Evolutionary conservation across 1,140 invertebrate species (phyloP), one percentile per base, ranked within the genome.

Genomic region (Pissodes strobi): DNA sequence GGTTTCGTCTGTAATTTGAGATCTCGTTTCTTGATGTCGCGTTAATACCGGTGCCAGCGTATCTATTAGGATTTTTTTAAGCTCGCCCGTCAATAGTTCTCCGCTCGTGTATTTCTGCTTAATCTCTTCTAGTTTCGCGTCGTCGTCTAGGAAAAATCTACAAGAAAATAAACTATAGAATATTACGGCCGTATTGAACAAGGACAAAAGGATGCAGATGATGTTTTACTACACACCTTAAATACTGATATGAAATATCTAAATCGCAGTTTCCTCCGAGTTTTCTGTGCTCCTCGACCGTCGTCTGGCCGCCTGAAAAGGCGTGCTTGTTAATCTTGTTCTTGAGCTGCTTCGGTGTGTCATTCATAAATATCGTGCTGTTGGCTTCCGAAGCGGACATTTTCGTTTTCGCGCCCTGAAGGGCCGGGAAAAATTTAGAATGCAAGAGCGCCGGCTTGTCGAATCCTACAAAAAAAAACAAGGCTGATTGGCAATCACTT

Each of bases 251-350:
- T 0, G 95, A 91, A 52, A 96, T 91, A 82, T 99, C 98, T 2
- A 99, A 86, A 69, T 94, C 91, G 77, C 96, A 97, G 79, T 99
- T 92, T 2, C 97, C 98, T 27, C 98, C 97, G 41, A 89, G 80
- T 76, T 88, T 81, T 67, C 90, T 80, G 76, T 99, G 98, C 76
- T 98, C 92, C 79, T 99, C 97, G 0, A 97, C 81, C 0, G 95
- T 97, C 10, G 88, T 84, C 73, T 90, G 91, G 21, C 98, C 98
- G 22, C 98, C 98, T 52, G 95, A 98, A 82, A 99, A 99, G 19
- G 97, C 98, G 80, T 98, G 93, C 82, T 98, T 99, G 76, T 99
- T 99, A 30, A 90, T 88, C 85, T 98, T 99, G 77, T 92, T 97
- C 79, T 98, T 99, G 52, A 99, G 94, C 80, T 99, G 93, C 72